Evolutionary conservation across 2,113 vertebrate species (phyloP).

Genomic region (Actinemys pallida): DNA sequence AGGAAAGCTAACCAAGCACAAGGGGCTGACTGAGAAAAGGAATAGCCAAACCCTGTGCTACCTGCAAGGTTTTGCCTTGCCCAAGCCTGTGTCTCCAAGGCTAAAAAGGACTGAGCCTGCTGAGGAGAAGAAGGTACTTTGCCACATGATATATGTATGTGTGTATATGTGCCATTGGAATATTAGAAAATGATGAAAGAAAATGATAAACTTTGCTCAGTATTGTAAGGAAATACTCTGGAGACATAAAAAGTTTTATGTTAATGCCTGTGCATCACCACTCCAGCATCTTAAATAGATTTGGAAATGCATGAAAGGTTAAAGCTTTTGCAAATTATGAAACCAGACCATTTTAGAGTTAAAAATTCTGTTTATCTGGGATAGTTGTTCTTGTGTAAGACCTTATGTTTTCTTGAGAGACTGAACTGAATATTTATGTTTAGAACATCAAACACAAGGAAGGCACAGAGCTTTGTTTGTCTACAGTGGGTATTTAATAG

Average conservation of each 20-base stretch:
- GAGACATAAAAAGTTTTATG: slow-evolving; percentile 69
- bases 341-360: slow-evolving; percentile 65
- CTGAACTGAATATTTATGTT: slow-evolving; percentile 66
- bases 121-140: too few relatives aligned
- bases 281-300: slow-evolving; percentile 58
- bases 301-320: slow-evolving; percentile 75
- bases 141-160: too few relatives aligned
- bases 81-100: too few relatives aligned
- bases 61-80: too few relatives aligned
- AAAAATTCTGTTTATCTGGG: slow-evolving; percentile 71
- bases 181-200: slow-evolving; percentile 47
- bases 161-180: background rate
- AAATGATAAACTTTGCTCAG: slow-evolving; percentile 27
- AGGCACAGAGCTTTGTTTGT: slow-evolving; percentile 33
- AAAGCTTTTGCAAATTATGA: slow-evolving; percentile 71
- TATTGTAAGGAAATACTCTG: slow-evolving; percentile 53
- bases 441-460: slow-evolving; percentile 58
- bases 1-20: too few relatives aligned
- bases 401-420: slow-evolving; percentile 70
- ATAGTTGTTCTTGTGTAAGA: slow-evolving; percentile 71
- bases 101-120: too few relatives aligned
- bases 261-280: slow-evolving; percentile 65
- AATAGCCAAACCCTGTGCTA: too few relatives aligned
- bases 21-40: too few relatives aligned
- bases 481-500: slow-evolving; percentile 43